Percentiles rank a stretch among this genome's conserved stretches.
Evolutionary conservation across 2,113 vertebrate genomes (phyloP).

Genomic region (Esox niger): DNA sequence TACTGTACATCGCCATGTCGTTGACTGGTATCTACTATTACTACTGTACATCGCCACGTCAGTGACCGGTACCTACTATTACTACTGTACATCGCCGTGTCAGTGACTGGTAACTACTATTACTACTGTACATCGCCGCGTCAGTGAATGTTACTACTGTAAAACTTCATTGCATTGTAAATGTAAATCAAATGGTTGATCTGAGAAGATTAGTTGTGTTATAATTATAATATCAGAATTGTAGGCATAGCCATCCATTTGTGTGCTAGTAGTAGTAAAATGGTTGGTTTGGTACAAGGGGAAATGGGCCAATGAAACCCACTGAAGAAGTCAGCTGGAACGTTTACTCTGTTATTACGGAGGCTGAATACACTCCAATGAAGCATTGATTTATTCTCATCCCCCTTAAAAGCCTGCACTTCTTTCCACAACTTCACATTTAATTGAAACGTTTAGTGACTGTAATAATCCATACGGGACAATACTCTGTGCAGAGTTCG

Average conservation of each 20-base stretch:
- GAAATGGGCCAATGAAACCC: background rate
- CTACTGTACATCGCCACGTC: too few species aligned
- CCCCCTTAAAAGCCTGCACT: constrained; percentile 29
- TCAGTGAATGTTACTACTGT: too few species aligned
- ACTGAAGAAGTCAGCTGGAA: background rate
- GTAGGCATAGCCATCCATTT: background rate
- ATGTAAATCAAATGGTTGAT: background rate
- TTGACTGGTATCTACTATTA: too few species aligned
- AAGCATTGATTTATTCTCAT: constrained; percentile 25
- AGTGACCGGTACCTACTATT: too few species aligned
- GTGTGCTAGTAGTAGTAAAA: background rate
- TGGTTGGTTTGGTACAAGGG: background rate
- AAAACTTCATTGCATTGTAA: background rate
- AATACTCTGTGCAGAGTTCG: constrained; percentile 11
- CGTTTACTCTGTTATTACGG: constrained; percentile 14
- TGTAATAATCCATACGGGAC: constrained; percentile 46
- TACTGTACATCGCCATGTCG: too few species aligned
- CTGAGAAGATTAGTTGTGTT: background rate
- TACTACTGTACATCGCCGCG: too few species aligned
- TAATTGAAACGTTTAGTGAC: constrained; percentile 36
- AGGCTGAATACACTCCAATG: constrained; percentile 20
- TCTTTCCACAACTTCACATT: constrained; percentile 35
- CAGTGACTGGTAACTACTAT: too few species aligned
- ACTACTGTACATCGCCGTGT: too few species aligned
- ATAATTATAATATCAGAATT: background rate